Evolutionary conservation across 2,888 invertebrate genomes (phyloP), one percentile per base, ranked within the genome.

Genomic region (Parnassius apollo): DNA sequence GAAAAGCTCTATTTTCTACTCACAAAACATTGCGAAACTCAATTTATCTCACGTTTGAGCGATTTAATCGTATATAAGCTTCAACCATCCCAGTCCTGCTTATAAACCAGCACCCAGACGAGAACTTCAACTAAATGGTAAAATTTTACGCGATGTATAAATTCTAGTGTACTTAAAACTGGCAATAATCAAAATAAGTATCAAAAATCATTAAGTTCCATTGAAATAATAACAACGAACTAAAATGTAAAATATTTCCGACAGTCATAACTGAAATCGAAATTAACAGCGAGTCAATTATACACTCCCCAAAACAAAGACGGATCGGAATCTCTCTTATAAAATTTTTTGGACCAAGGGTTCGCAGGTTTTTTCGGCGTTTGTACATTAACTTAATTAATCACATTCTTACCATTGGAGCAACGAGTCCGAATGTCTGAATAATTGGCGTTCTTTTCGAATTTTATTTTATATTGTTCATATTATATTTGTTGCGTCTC

Each of bases 371-470:
- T 64, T 88, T 88, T 85, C 83, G 78, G 79, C 80, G 77, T 81
- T 82, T 83, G 84, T 85, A 82, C 85, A 85, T 90, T 87, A 85
- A 88, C 91, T 91, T 88, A 90, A 91, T 91, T 91, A 89, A 88
- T 90, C 80, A 86, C 83, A 91, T 91, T 91, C 89, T 90, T 91
- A 89, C 81, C 80, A 85, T 78, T 88, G 82, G 84, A 81, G 81
- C 70, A 75, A 76, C 81, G 81, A 64, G 59, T 85, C 84, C 85
- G 82, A 87, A 81, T 88, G 87, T 85, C 83, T 84, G 78, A 86
- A 86, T 88, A 81, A 82, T 86, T 83, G 66, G 78, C 83, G 79
- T 83, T 81, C 80, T 81, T 85, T 76, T 69, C 65, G 56, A 57
- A 22, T 57, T 52, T 42, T 53, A 42, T 45, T 35, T 56, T 22